These are phyloP conservation scores for Ammodytes marinus DNA, from an alignment of 2,113 vertebrate species.

Conservation along the genomic window DNA sequence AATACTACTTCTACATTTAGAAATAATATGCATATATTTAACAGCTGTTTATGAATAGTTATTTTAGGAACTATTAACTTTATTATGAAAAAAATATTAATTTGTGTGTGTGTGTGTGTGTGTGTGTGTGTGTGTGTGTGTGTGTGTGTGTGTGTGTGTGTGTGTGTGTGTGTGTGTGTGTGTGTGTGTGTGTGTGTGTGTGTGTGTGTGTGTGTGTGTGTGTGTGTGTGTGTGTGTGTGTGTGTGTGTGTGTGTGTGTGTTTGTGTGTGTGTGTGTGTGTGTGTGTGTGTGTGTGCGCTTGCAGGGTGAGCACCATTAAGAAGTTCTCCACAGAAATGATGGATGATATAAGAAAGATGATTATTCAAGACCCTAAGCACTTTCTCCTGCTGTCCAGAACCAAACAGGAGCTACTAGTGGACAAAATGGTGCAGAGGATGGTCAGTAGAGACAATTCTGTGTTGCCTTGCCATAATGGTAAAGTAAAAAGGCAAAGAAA, in stretches of 20 bases:
- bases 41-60: neutral
- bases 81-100: neutral
- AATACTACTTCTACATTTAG: neutral
- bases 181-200: too few species aligned
- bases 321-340: slow-evolving; percentile 76
- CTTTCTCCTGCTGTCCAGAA: slow-evolving; percentile 77
- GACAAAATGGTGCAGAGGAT: slow-evolving; percentile 83
- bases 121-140: neutral
- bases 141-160: too few species aligned
- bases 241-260: slow-evolving; percentile 12
- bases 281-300: slow-evolving; percentile 8
- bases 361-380: slow-evolving; percentile 71
- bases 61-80: neutral
- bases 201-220: too few species aligned
- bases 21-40: neutral
- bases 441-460: slow-evolving; percentile 62
- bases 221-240: too few species aligned
- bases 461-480: neutral
- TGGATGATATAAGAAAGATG: slow-evolving; percentile 77
- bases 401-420: slow-evolving; percentile 82
- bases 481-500: neutral
- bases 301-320: slow-evolving; percentile 82
- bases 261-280: too few species aligned
- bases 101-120: slow-evolving; percentile 15
- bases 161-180: too few species aligned